phyloP scores from a whole-genome alignment of 2,797 vertebrate genomes.

The Notamacropus eugenii region DNA sequence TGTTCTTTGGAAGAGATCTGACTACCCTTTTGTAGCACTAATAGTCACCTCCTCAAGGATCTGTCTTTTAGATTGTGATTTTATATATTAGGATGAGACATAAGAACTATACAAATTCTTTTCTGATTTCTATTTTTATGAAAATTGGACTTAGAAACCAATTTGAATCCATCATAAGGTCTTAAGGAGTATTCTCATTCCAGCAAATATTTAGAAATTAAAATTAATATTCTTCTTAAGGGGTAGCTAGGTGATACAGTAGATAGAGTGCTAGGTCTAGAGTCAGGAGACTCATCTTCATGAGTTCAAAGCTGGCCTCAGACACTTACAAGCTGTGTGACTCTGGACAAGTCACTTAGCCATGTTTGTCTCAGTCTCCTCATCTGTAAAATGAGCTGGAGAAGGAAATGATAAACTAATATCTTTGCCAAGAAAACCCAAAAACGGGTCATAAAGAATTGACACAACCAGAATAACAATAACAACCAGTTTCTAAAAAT shows the following conservation, averaged over 20 bases:
- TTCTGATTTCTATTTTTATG: background rate
- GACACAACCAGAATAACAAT: background rate
- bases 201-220: background rate
- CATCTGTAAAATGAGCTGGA: background rate
- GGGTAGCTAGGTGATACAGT: background rate
- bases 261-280: background rate
- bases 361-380: background rate
- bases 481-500: conserved; percentile 13
- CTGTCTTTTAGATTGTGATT: background rate
- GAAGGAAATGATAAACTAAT: background rate
- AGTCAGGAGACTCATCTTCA: background rate
- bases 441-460: background rate
- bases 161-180: background rate
- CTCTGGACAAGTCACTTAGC: background rate
- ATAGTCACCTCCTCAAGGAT: background rate
- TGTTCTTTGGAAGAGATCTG: background rate
- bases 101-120: conserved; percentile 20
- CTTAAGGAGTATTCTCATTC: background rate
- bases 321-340: background rate
- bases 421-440: background rate
- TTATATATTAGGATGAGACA: background rate
- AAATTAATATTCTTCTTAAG: background rate
- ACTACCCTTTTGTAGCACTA: background rate
- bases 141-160: conserved; percentile 1
- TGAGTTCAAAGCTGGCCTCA: background rate